phyloP scores from a whole-genome alignment of 2,113 vertebrate species.

The Ascaphus truei region DNA sequence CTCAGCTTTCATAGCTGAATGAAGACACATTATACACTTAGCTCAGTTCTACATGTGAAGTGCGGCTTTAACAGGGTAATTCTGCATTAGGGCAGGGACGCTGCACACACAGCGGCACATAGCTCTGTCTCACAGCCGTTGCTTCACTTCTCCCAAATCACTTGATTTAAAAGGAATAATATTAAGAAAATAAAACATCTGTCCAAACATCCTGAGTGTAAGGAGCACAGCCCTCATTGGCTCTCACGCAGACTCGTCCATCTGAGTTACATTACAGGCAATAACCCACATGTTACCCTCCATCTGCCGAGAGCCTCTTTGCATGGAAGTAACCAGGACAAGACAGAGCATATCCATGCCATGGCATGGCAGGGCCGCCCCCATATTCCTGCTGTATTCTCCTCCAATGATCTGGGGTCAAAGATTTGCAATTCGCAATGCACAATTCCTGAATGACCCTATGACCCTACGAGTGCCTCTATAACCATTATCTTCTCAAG shows the following conservation, averaged over 20 bases:
- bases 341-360: neutral
- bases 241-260: neutral
- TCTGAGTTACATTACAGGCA: slow-evolving; percentile 26
- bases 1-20: too few species aligned
- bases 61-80: neutral
- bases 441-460: too few species aligned
- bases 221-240: slow-evolving; percentile 10
- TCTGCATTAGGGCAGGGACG: neutral
- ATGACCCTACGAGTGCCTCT: too few species aligned
- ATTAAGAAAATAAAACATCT: slow-evolving; percentile 29
- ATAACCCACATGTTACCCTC: slow-evolving; percentile 10
- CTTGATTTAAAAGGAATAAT: slow-evolving; percentile 18
- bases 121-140: neutral
- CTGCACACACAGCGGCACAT: neutral
- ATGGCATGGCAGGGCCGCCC: neutral
- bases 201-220: slow-evolving; percentile 28
- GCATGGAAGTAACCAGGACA: neutral
- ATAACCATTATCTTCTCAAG: too few species aligned
- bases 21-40: too few species aligned
- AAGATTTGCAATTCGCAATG: too few species aligned
- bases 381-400: neutral
- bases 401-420: neutral
- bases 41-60: neutral
- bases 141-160: neutral
- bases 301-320: slow-evolving; percentile 16